Evolutionary conservation across 1,140 invertebrate species (phyloP), one percentile per base, ranked within the genome.

Genomic region (Heliconius nattereri): DNA sequence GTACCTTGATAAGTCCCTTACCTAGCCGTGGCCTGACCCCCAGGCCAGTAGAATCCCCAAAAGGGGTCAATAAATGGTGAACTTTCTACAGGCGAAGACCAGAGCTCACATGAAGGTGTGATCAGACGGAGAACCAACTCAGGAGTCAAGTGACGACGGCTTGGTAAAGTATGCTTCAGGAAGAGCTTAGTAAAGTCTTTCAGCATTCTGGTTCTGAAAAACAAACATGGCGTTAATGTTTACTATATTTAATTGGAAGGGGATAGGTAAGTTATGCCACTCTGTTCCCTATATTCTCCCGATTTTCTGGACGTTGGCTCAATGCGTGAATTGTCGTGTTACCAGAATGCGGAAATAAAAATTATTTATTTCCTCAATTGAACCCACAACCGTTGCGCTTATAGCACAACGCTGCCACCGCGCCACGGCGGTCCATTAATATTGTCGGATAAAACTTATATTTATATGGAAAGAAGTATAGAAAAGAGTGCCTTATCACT

Each of bases 21-120:
- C 92, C 95, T 95, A 1, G 94, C 88, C 40, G 95, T 88, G 52
- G 93, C 95, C 77, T 96, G 95, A 6, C 95, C 96, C 2, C 96
- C 96, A 1, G 95, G 95, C 95, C 96, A 96, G 81, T 96, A 96
- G 85, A 96, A 96, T 1, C 94, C 95, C 95, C 95, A 96, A 84
- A 95, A 96, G 1, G 95, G 95, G 57, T 96, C 91, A 35, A 82
- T 79, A 52, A 95, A 94, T 0, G 92, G 87, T 0, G 85, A 83
- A 35, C 89, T 76, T 7, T 90, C 84, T 5, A 78, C 82, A 1
- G 84, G 85, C 1, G 92, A 90, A 6, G 87, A 85, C 90, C 95
- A 96, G 0, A 96, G 82, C 1, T 91, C 83, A 82, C 95, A 95
- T 1, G 89, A 88, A 0, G 94, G 90, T 0, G 95, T 96, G 11